phyloP scores from a whole-genome alignment of 2,888 invertebrate species.

The Leptopilina myrica region DNA sequence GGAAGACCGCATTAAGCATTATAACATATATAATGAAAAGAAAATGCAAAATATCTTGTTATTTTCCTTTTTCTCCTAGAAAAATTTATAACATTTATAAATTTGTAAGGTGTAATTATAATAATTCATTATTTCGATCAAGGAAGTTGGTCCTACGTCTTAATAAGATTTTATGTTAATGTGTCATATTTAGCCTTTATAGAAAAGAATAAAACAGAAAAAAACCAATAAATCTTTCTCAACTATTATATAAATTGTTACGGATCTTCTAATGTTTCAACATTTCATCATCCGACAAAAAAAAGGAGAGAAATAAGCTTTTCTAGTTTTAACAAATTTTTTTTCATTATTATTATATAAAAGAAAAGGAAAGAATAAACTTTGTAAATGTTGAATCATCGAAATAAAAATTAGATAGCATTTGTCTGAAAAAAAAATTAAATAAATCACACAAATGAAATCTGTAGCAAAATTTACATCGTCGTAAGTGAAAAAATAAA shows the following conservation, averaged over 20 bases:
- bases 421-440: not conserved
- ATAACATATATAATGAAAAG: conserved; percentile 17
- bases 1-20: conserved; percentile 59
- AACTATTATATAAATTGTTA: conserved; percentile 47
- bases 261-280: conserved; percentile 7
- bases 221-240: conserved; percentile 69
- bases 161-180: conserved; percentile 42
- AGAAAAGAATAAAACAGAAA: conserved; percentile 59
- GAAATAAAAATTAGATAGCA: conserved; percentile 1
- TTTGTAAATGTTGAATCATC: conserved; percentile 34
- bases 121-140: conserved; percentile 64
- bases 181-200: conserved; percentile 55
- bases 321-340: not conserved
- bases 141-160: conserved; percentile 42
- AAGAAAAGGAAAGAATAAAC: not conserved
- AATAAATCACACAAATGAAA: conserved; percentile 20
- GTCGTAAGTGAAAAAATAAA: not conserved
- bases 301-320: not conserved
- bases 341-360: no score
- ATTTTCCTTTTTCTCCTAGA: conserved; percentile 67
- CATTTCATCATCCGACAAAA: not conserved
- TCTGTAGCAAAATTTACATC: conserved; percentile 9
- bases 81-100: conserved; percentile 75
- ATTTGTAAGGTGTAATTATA: conserved; percentile 75
- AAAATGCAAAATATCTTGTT: conserved; percentile 62